Base-by-base conservation (phyloP, 1,140 invertebrate genomes). In the Plectrocnemia conspersa region DNA sequence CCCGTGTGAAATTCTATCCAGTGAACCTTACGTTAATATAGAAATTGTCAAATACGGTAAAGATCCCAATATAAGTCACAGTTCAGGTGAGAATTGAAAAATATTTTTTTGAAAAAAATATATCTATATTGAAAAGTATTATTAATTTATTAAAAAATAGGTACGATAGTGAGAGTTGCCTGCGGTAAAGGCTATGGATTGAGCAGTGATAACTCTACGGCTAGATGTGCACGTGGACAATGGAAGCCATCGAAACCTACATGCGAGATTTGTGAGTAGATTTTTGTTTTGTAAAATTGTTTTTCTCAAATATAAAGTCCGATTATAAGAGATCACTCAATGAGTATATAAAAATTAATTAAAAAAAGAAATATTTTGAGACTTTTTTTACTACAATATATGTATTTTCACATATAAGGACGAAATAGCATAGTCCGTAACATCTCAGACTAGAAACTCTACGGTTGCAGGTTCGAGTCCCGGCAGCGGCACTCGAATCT, bases 171-270 rank as follows among this genome's bases (percentile, higher is more conserved):
- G 0, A 76, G 80, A 63, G 77, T 89, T 9, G 81, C 81, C 5
- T 91, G 89, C 67, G 79, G 80, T 1, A 80, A 82, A 50, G 88
- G 88, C 1, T 89, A 88, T 63, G 80, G 80, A 4, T 68, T 86
- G 0, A 89, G 88, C 27, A 81, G 82, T 2, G 67, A 74, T 42
- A 91, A 91, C 65, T 75, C 79, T 15, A 90, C 89, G 1, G 85
- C 84, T 0, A 83, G 84, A 63, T 91, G 89, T 66, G 81, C 85
- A 1, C 69, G 83, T 40, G 88, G 89, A 1, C 77, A 79, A 61
- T 93, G 89, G 89, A 88, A 85, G 64, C 89, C 89, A 1, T 79
- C 79, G 52, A 85, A 82, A 60, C 89, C 89, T 0, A 78, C 79
- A 61, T 92, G 89, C 65, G 71, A 81, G 63, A 82, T 87, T 58